A percentile compares a stretch with the other conserved stretches of the same genome.
Conservation (phyloP, 2,888 invertebrate genomes). For the Spisula subtruncata region DNA sequence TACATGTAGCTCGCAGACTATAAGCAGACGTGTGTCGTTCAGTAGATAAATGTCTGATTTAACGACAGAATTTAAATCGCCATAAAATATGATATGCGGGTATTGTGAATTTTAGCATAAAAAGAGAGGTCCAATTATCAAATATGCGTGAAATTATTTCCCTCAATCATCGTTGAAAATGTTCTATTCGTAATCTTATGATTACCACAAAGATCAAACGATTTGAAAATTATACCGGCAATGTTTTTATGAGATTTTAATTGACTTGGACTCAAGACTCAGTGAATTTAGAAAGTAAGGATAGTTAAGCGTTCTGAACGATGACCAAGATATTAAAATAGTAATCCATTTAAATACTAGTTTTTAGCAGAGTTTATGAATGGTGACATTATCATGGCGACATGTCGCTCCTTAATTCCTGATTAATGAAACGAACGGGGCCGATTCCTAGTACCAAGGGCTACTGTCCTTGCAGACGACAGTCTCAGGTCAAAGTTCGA, state of each 20-base stretch:
- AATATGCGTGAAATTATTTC: constrained; percentile 52
- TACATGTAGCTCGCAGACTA: not conserved
- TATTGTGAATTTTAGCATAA: not conserved
- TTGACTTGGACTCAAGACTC: constrained; percentile 21
- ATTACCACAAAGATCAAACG: constrained; percentile 60
- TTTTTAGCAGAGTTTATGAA: not conserved
- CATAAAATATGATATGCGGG: not conserved
- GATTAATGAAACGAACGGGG: constrained; percentile 1
- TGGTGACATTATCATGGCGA: not conserved
- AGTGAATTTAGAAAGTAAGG: not conserved
- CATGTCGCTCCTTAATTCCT: not conserved
- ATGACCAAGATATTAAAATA: not conserved
- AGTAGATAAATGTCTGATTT: not conserved
- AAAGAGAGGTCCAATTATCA: constrained; percentile 12
- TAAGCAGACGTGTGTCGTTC: not conserved
- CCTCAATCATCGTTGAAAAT: constrained; percentile 46
- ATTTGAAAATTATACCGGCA: constrained; percentile 57
- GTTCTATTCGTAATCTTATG: constrained; percentile 49
- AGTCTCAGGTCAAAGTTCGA: not conserved
- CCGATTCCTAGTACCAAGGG: not conserved
- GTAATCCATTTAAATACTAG: not conserved
- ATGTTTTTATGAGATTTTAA: constrained; percentile 42
- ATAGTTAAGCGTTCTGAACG: not conserved
- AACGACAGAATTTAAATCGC: not conserved
- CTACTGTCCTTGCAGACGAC: not conserved